A percentile compares a stretch with the other conserved stretches of the same genome.
These are phyloP conservation scores for Dipodomys ordii DNA, from an alignment of 2,113 vertebrate genomes.

Conservation along the genomic window DNA sequence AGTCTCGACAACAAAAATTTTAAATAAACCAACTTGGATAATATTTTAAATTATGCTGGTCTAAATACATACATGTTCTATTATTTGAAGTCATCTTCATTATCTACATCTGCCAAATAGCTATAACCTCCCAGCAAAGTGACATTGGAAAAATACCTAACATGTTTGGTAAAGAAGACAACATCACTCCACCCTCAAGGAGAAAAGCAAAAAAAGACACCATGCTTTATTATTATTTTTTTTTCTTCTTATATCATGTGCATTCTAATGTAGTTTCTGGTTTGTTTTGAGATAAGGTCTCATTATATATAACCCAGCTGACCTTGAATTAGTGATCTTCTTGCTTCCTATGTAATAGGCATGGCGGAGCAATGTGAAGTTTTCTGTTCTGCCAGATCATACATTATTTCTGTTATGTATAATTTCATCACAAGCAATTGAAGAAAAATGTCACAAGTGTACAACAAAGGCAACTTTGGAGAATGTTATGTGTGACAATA, in stretches of 20 bases:
- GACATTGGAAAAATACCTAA: neutral
- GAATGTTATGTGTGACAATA: neutral
- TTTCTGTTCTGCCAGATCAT: neutral
- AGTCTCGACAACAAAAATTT: neutral
- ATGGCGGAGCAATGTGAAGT: neutral
- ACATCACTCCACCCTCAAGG: neutral
- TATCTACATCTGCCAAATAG: slow-evolving; percentile 8
- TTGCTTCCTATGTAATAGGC: too few relatives aligned
- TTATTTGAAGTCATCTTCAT: neutral
- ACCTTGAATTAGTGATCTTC: too few relatives aligned
- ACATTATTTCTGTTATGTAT: neutral
- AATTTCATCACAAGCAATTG: neutral
- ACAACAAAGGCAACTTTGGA: neutral
- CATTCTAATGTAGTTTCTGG: neutral
- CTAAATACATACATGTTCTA: slow-evolving; percentile 42
- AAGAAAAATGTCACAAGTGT: neutral
- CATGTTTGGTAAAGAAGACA: neutral
- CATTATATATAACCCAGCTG: too few relatives aligned
- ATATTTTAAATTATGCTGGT: slow-evolving; percentile 12
- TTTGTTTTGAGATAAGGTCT: neutral
- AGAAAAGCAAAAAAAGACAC: neutral
- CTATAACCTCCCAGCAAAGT: neutral
- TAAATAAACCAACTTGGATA: slow-evolving; percentile 49
- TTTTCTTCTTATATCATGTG: neutral
- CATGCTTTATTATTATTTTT: neutral